Evolutionary conservation across 2,888 invertebrate species (phyloP), one percentile per base, ranked within the genome.

Genomic region (Dolichopus griseipennis): DNA sequence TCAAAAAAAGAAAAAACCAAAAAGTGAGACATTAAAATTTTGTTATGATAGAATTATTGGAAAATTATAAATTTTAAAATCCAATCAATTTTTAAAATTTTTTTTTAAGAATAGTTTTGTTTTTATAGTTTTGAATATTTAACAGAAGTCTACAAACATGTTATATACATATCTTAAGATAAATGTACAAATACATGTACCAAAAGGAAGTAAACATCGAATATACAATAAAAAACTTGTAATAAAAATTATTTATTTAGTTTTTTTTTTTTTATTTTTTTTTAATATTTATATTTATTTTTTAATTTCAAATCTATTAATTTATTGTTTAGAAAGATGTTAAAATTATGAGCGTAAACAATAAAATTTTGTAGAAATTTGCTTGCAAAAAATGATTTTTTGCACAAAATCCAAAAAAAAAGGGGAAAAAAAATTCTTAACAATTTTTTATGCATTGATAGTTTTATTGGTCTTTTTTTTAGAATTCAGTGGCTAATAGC

Each of bases 301-400:
- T 52, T 18, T 12, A 52, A n/a, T n/a, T 52, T 52, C 2, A 5
- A 52, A 18, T 52, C 52, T 52, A 52, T 52, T 52, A 52, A 52
- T 52, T 52, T 52, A 52, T 52, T 52, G 52, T 52, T 52, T 52
- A 52, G 52, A 52, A 52, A 52, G 52, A 52, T 52, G 52, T 52
- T 12, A 52, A 52, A 52, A 12, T n/a, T 18, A 52, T 12, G 18
- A 12, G 15, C n/a, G 18, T 52, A 52, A 52, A 52, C 52, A 52
- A 52, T 52, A 52, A 52, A 43, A 52, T 41, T 41, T 6, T 4
- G n/a, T n/a, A n/a, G 52, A 52, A 18, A 18, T 52, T 9, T n/a
- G 15, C 6, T 18, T 52, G 52, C 52, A 52, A 52, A 52, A n/a
- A 52, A 52, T n/a, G 18, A n/a, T 27, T 27, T 27, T 27, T 27